Evolutionary conservation across 2,888 invertebrate species (phyloP).

Genomic region (Netelia fuscicornis): DNA sequence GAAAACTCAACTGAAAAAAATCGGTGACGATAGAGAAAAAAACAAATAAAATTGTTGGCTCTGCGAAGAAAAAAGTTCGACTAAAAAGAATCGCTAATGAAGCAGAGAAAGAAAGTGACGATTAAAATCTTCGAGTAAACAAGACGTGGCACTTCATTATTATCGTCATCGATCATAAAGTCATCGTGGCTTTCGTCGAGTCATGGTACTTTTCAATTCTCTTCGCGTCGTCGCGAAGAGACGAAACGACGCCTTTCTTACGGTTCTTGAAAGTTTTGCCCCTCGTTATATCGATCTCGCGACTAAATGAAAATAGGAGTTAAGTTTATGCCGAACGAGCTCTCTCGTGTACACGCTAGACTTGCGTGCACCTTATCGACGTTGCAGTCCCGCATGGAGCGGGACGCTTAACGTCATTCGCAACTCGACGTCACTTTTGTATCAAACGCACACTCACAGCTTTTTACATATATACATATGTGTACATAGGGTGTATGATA

Average conservation of each 20-base stretch:
- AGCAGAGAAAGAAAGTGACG: neutral
- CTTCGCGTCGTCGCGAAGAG: neutral
- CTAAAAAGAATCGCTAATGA: neutral
- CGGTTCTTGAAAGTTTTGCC: conserved; percentile 21
- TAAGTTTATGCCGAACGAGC: neutral
- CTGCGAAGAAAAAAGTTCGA: too few species aligned
- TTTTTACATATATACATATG: neutral
- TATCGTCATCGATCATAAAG: conserved; percentile 62
- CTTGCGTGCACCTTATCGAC: conserved; percentile 76
- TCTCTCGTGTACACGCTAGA: neutral
- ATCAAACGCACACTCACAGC: neutral
- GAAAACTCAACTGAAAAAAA: neutral
- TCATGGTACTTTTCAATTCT: conserved; percentile 51
- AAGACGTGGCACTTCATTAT: conserved; percentile 52
- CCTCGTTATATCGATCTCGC: conserved; percentile 67
- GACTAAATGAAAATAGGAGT: conserved; percentile 55
- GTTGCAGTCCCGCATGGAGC: conserved; percentile 46
- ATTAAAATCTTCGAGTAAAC: conserved; percentile 39
- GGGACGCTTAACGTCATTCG: conserved; percentile 50
- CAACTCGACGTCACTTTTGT: conserved; percentile 26
- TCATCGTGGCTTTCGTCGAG: conserved; percentile 58
- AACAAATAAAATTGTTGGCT: too few species aligned
- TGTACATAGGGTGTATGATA: neutral
- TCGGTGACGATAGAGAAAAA: too few species aligned
- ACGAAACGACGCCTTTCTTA: too few species aligned